Evolutionary conservation across 2,113 vertebrate species (phyloP), one percentile per base, ranked within the genome.

Genomic region (Phasianus colchicus): DNA sequence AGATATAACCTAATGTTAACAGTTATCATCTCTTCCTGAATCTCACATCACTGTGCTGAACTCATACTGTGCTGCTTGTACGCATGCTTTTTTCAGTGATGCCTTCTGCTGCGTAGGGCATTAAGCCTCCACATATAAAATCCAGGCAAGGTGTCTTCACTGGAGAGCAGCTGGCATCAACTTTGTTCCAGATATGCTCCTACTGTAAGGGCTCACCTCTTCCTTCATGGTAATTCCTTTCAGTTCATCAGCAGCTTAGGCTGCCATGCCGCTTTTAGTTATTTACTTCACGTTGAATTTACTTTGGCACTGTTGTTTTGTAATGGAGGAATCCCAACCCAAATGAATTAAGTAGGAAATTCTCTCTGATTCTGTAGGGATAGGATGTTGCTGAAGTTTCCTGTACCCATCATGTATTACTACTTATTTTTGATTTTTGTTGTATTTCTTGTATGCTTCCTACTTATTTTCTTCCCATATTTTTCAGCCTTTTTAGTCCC

Each of bases 1-100:
- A 83, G 92, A 90, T 96, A 85, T 2, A 85, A 83, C 30, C 82
- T 73, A 1, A 80, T 40, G 88, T 90, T 93, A 82, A 71, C 67
- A 66, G 91, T 93, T 76, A 50, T 90, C 87, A 80, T 83, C 84
- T 91, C 83, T 73, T 74, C 74, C 71, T 4, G 66, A 63, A 25
- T 72, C 73, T 88, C 70, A 4, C 69, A 25, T 76, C 18, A 4
- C 6, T 5, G 60, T 42, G 69, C 72, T 94, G 43, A 30, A 24
- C 30, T 66, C 15, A n/a, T 7, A 3, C 3, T 52, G 9, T 42
- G 72, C 61, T 94, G 67, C 50, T 65, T 16, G 64, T 54, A 19
- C 63, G 15, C 38, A 30, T 14, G 36, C 8, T 6, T 52, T 61
- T 78, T 34, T 8, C 83, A 78, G 80, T 34, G 25, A 22, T 42